Evolutionary conservation across 2,888 invertebrate species (phyloP), one percentile per base, ranked within the genome.

Genomic region (Drosophila paranaensis): DNA sequence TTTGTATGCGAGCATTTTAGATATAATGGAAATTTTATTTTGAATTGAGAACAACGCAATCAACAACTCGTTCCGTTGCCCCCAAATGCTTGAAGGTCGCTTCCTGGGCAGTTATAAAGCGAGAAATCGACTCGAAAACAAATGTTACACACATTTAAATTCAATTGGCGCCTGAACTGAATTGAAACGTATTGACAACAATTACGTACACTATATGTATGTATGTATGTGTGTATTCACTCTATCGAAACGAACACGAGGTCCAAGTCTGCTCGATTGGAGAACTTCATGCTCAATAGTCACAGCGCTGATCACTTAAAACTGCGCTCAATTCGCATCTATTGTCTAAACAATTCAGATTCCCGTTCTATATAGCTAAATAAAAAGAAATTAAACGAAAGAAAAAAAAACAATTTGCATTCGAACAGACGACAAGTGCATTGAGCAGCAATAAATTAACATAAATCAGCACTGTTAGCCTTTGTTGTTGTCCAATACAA

Each of bases 161-260:
- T 81, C 82, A 82, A 81, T 81, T 82, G 82, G 63, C 64, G 69
- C 70, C 62, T 60, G 50, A 50, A 50, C 33, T 64, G 69, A 81
- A 81, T 81, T 82, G 77, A 82, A 82, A 70, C 37, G 80, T 79
- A 82, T 79, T 81, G 82, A 60, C 73, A 73, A 79, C 82, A 81
- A 81, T 81, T 82, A 79, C 67, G 70, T 55, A 48, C 39, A 58
- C 39, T 61, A 16, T 53, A 33, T 6, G 9, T 3, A 27, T 27
- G 27, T 33, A 33, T 43, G 25, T 6, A 2, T 25, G 45, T 14
- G 14, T 48, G 46, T 10, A 60, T 40, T 66, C 50, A 43, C 61
- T 61, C 58, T 61, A 66, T 62, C 53, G 14, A 57, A 79, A 71
- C 66, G 50, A 82, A 71, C 48, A 54, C 73, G 71, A 75, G 75